These are phyloP conservation scores for Drosophila ercepeae DNA, from an alignment of 1,140 invertebrate genomes.

Conservation along the genomic window DNA sequence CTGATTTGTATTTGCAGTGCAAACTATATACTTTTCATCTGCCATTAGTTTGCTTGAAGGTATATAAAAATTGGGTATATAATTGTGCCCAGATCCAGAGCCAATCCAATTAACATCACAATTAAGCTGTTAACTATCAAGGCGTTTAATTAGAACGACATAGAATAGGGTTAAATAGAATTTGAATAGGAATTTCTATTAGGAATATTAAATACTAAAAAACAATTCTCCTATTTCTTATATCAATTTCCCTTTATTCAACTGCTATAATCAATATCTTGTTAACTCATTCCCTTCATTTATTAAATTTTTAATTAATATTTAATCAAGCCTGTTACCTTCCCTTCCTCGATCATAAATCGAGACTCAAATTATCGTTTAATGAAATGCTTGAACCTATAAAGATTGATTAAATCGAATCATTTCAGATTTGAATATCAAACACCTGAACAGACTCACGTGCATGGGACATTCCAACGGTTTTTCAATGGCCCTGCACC, in stretches of 20 bases:
- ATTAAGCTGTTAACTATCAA: slow-evolving; percentile 8
- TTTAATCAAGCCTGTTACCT: neutral
- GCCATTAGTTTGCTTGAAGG: neutral
- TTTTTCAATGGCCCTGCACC: slow-evolving; percentile 51
- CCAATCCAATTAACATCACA: slow-evolving; percentile 18
- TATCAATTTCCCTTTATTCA: too few relatives aligned
- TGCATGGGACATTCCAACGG: slow-evolving; percentile 56
- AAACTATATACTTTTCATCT: slow-evolving; percentile 39
- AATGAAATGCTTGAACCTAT: slow-evolving; percentile 28
- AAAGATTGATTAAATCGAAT: neutral
- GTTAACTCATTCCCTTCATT: slow-evolving; percentile 7
- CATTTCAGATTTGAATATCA: slow-evolving; percentile 2
- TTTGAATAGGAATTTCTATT: slow-evolving; percentile 4
- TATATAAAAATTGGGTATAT: neutral
- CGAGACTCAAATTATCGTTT: neutral
- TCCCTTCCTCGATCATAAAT: slow-evolving; percentile 49
- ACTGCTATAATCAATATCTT: slow-evolving; percentile 20
- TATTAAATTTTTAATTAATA: slow-evolving; percentile 26
- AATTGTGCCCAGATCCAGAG: neutral
- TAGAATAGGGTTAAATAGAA: slow-evolving; percentile 30
- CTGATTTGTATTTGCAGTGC: slow-evolving; percentile 80
- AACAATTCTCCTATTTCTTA: too few relatives aligned
- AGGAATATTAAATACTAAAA: too few relatives aligned
- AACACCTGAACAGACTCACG: slow-evolving; percentile 30
- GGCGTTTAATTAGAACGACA: slow-evolving; percentile 10